Percentiles rank a stretch among this genome's conserved stretches.
Conservation (phyloP, 2,888 invertebrate species). For the Philereme transversata region DNA sequence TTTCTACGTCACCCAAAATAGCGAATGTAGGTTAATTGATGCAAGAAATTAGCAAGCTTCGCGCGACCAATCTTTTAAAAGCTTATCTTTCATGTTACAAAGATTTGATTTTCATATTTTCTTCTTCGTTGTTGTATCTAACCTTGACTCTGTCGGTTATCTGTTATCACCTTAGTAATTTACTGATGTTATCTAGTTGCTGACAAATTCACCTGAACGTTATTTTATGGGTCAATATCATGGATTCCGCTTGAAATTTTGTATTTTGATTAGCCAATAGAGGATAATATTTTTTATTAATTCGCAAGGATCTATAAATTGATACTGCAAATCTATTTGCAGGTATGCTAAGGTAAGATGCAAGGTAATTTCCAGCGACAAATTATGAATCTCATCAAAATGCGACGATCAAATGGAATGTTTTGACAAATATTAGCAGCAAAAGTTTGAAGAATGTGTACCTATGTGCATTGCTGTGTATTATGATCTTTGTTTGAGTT, state of each 20-base stretch:
- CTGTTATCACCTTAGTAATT: too few relatives aligned
- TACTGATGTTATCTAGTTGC: too few relatives aligned
- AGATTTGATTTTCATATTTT: slow-evolving; percentile 1
- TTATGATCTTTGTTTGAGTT: slow-evolving; percentile 6
- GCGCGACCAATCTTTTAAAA: slow-evolving; percentile 6
- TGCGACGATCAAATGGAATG: slow-evolving; percentile 9
- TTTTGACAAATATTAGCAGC: slow-evolving; percentile 12
- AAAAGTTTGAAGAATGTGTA: slow-evolving; percentile 10
- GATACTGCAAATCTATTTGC: too few relatives aligned
- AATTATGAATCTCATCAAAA: not conserved
- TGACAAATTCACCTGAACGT: too few relatives aligned
- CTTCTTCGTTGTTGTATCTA: slow-evolving; percentile 1
- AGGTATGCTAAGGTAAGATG: not conserved
- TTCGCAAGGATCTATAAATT: too few relatives aligned
- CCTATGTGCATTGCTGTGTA: slow-evolving; percentile 2
- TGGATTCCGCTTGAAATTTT: too few relatives aligned
- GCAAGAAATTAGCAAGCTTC: slow-evolving; percentile 9
- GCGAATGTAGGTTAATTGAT: slow-evolving; percentile 19
- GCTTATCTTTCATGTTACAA: slow-evolving; percentile 1
- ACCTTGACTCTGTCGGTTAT: not conserved
- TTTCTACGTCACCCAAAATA: slow-evolving; percentile 16
- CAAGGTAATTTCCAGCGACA: slow-evolving; percentile 13
- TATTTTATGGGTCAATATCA: too few relatives aligned
- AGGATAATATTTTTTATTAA: too few relatives aligned
- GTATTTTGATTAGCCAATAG: too few relatives aligned